Conservation (phyloP, 2,797 vertebrate genomes). For the Sphenopsis melanotis region DNA sequence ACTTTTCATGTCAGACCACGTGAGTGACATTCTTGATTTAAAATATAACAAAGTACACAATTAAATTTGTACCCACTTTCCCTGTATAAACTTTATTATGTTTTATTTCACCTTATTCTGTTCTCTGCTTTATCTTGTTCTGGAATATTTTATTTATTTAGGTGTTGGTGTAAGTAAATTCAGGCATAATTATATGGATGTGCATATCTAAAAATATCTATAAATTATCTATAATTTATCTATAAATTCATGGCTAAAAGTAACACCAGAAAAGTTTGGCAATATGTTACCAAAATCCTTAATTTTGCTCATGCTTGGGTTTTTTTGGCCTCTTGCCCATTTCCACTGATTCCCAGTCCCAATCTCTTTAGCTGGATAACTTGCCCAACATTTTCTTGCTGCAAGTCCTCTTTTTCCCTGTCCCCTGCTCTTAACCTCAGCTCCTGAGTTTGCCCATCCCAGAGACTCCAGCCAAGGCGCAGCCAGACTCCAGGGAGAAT, state of each 20-base stretch:
- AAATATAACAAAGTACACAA: background rate
- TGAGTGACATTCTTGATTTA: background rate
- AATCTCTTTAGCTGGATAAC: background rate
- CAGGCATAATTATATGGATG: accelerated
- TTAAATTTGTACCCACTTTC: background rate
- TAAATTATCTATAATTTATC: background rate
- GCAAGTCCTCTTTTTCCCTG: background rate
- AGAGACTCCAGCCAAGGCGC: background rate
- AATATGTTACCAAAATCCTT: background rate
- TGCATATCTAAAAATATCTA: background rate
- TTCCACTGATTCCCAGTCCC: background rate
- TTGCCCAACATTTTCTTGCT: background rate
- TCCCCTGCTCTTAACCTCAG: background rate
- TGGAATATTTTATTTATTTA: background rate
- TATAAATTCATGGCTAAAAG: background rate
- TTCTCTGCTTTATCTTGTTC: background rate
- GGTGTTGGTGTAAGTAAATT: accelerated
- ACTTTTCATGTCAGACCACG: background rate
- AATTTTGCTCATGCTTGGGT: background rate
- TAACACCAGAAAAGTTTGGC: background rate
- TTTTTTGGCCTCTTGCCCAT: background rate
- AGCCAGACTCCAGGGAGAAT: background rate
- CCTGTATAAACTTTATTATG: background rate
- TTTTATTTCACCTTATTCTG: background rate
- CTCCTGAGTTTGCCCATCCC: background rate